Conservation (phyloP, 2,888 invertebrate species). For the Caenorhabditis sinica region DNA sequence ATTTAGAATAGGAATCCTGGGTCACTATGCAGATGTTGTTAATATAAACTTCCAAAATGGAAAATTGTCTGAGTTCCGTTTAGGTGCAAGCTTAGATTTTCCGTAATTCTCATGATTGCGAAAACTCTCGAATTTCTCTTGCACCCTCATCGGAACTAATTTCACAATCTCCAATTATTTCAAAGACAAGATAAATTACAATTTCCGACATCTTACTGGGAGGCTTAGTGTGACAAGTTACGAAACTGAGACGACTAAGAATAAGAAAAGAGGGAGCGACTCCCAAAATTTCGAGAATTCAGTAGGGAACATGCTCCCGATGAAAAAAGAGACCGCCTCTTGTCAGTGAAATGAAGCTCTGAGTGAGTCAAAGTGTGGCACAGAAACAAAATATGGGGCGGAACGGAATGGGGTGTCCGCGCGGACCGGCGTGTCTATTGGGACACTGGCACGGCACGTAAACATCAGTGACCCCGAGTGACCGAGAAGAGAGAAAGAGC, state of each 20-base stretch:
- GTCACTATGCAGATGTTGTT: no score
- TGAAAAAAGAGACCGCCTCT: constrained; percentile 42
- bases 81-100: no score
- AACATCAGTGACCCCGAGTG: constrained; percentile 64
- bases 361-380: constrained; percentile 27
- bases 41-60: no score
- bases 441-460: constrained; percentile 68
- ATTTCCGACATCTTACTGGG: neutral
- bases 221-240: neutral
- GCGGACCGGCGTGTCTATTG: constrained; percentile 57
- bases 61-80: no score
- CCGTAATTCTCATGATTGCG: no score
- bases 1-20: no score
- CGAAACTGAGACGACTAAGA: neutral
- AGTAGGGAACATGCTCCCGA: constrained; percentile 30
- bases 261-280: neutral
- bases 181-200: neutral
- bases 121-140: no score
- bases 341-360: constrained; percentile 28
- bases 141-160: no score
- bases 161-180: neutral
- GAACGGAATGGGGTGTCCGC: constrained; percentile 50
- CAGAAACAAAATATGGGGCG: constrained; percentile 48
- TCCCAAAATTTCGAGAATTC: constrained; percentile 27
- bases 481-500: constrained; percentile 55